Evolutionary conservation across 2,888 invertebrate species (phyloP), one percentile per base, ranked within the genome.

Genomic region (Heliconius sara): DNA sequence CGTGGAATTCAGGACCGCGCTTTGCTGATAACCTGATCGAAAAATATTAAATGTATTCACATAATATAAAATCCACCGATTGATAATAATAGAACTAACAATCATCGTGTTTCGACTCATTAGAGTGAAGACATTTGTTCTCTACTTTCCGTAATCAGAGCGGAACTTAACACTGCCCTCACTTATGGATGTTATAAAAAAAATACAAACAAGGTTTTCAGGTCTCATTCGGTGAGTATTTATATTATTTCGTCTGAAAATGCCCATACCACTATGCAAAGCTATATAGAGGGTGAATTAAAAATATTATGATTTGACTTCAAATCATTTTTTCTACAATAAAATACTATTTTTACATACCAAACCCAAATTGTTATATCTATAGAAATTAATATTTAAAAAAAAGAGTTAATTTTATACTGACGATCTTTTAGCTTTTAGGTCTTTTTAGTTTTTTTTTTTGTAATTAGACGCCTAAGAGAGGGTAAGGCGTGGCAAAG

Each of bases 391-490:
- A n/a, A 10, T 12, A n/a, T n/a, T 25, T 39, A 5, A 2, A 13
- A 68, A 68, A 43, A 39, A 13, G 6, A 6, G 68, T 68, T 39
- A 39, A n/a, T 43, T 43, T 43, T 39, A 43, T 1, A n/a, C 30
- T 16, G 22, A 34, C 19, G 12, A 13, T 12, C 12, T 67, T 67
- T 34, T 67, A 67, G 68, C 10, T n/a, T n/a, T n/a, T n/a, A n/a
- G n/a, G n/a, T n/a, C n/a, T n/a, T n/a, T n/a, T n/a, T n/a, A n/a
- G 34, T 22, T 39, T n/a, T 34, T n/a, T 34, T n/a, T 67, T 68
- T 22, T 68, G 68, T 68, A 68, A 68, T 68, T 68, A n/a, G 13
- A 43, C 68, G n/a, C 68, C 13, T 25, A 13, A n/a, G 13, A 43
- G n/a, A n/a, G 68, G 3, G 43, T 25, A 52, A 19, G 52, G 47